These are phyloP conservation scores for Sarcophilus harrisii DNA, from an alignment of 2,797 vertebrate species.

Conservation along the genomic window DNA sequence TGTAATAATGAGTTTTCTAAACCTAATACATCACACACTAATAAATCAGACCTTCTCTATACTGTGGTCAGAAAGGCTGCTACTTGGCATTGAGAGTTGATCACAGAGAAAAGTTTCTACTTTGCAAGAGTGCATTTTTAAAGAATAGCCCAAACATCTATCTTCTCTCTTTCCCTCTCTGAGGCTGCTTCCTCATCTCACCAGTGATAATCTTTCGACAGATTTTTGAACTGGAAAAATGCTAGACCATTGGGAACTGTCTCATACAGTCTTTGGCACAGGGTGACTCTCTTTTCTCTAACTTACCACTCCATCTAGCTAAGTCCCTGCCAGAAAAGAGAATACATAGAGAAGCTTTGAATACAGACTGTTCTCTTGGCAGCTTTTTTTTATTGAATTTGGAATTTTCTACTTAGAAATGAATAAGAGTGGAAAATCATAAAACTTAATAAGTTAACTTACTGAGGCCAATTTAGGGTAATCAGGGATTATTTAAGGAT, in stretches of 20 bases:
- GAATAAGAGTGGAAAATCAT: conserved; percentile 47
- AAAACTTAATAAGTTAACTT: conserved; percentile 64
- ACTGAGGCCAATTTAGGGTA: not conserved
- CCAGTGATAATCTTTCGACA: conserved; percentile 28
- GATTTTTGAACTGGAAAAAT: conserved; percentile 62
- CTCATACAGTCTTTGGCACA: conserved; percentile 39
- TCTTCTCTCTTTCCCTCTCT: not conserved
- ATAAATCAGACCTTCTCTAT: conserved; percentile 54
- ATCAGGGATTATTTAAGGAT: conserved; percentile 37
- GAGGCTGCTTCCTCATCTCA: not conserved
- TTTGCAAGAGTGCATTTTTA: not conserved
- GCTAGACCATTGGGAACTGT: conserved; percentile 24
- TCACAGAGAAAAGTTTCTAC: not conserved
- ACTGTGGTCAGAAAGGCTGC: conserved; percentile 7
- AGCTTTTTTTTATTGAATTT: conserved; percentile 53
- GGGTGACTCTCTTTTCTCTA: conserved; percentile 17
- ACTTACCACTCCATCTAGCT: conserved; percentile 44
- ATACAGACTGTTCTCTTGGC: conserved; percentile 44
- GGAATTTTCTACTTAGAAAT: conserved; percentile 45
- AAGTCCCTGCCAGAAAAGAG: conserved; percentile 62
- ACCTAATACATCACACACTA: not conserved
- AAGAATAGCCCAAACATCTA: not conserved
- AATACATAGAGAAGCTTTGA: conserved; percentile 48
- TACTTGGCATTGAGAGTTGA: conserved; percentile 10
- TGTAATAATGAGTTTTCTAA: conserved; percentile 1